Evolutionary conservation across 2,797 vertebrate genomes (phyloP), one percentile per base, ranked within the genome.

Genomic region (Hafferia zeledoni): DNA sequence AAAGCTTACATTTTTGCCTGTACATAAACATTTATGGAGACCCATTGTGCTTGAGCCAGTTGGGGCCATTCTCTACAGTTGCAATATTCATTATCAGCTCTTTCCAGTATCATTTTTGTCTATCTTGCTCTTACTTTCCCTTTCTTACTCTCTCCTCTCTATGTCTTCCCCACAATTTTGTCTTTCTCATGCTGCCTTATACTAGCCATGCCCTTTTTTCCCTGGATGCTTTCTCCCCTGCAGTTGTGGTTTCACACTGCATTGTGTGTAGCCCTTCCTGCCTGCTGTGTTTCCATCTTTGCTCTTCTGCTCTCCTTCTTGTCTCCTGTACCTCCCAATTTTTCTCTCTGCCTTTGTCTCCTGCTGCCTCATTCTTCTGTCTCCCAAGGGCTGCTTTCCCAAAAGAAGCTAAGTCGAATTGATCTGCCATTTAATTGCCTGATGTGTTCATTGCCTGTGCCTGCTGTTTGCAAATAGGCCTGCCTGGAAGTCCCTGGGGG

Each of bases 361-460:
- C 75, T 81, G 52, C 41, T 92, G 69, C 77, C 68, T 92, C 72
- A 82, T 93, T 89, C 82, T 92, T 86, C 90, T 55, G 14, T 70
- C 77, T 95, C 95, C 93, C 80, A 86, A 91, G n/a, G 74, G 91
- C 89, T 96, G 89, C 88, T 95, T 95, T 97, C 95, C 95, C 95
- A 84, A 64, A 82, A 95, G 96, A 93, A 96, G 92, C 90, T 94
- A 96, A 97, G 93, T 94, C 53, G 79, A 95, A 97, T 93, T 95
- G 94, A 96, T 97, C 94, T 97, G 92, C 93, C 92, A 91, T 96
- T 97, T 98, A 97, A 97, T 97, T 96, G 92, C 94, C 95, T 95
- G 87, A 93, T 95, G 90, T 97, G 95, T 94, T 96, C 95, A 96
- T 95, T 81, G 95, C 94, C 91, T 89, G 61, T 55, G 72, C 68